Base-by-base conservation (phyloP, 1,140 invertebrate genomes). In the Laodelphax striatellus region DNA sequence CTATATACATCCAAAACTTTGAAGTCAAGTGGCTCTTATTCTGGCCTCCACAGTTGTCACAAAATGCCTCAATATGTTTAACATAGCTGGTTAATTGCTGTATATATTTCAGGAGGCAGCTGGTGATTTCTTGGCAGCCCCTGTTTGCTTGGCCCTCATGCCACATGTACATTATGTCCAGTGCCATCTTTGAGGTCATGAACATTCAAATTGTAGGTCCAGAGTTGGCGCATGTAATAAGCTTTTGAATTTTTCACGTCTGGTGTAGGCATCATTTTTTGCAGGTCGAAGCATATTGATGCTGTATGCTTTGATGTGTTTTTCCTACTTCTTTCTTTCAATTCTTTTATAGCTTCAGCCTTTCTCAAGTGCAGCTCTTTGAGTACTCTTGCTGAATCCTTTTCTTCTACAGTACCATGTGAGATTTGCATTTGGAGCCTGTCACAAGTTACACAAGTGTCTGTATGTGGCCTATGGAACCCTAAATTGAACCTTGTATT, bases 401-500 rank as follows among this genome's bases (percentile, higher is more conserved):
- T 38, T 38, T 38, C 34, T 38, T 38, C 34, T 38, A 8, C 34
- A 13, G 5, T 38, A 9, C 28, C 28, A 31, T 31, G n/a, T n/a
- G n/a, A n/a, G n/a, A n/a, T n/a, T 31, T 31, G 28, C 28, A 31
- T 31, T 38, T 38, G 34, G 1, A 38, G 34, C 5, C 4, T 56
- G 60, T 57, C 31, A 57, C 60, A 31, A 13, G 10, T 38, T 38
- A 11, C 4, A 38, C 34, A 38, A 8, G 4, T 5, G 10, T 38
- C 34, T 38, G 6, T 21, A 17, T 41, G 5, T 43, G 60, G 60
- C 22, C 38, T 61, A 17, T 58, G 34, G 41, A 61, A 57, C n/a
- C 11, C n/a, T 22, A 61, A 28, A 34, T 61, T 61, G 22, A 61
- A 57, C 50, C 50, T 0, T 44, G 54, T 57, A 24, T 57, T 61